A percentile compares a stretch with the other conserved stretches of the same genome.
Evolutionary conservation across 2,888 invertebrate species (phyloP).

Genomic region (Meta bourneti): DNA sequence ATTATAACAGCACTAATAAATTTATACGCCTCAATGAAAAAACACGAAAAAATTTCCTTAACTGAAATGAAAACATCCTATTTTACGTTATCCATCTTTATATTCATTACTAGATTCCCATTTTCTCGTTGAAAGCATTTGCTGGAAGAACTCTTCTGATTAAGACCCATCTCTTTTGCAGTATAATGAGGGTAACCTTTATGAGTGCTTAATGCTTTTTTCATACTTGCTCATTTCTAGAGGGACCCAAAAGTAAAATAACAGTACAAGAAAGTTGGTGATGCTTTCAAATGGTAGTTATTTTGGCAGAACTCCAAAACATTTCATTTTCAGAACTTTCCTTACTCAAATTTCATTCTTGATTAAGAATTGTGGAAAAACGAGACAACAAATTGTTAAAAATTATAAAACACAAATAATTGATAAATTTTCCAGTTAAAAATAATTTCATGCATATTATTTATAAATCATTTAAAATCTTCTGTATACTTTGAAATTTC

Average conservation of each 20-base stretch:
- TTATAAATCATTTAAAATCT: too few relatives aligned
- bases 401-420: too few relatives aligned
- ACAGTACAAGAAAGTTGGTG: constrained; percentile 57
- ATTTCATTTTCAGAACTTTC: constrained; percentile 22
- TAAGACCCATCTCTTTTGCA: constrained; percentile 31
- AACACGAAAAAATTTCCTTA: background rate
- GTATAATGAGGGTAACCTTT: constrained; percentile 60
- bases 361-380: constrained; percentile 46
- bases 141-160: constrained; percentile 41
- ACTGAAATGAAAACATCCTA: constrained; percentile 44
- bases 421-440: too few relatives aligned
- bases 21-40: background rate
- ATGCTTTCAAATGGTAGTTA: constrained; percentile 59
- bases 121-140: constrained; percentile 42
- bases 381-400: too few relatives aligned
- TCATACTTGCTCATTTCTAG: background rate
- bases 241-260: constrained; percentile 25
- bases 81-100: constrained; percentile 41
- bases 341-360: constrained; percentile 25
- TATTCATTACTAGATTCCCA: constrained; percentile 56
- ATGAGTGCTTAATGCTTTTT: constrained; percentile 22
- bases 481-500: too few relatives aligned
- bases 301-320: constrained; percentile 63
- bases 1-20: background rate
- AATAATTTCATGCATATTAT: too few relatives aligned